These are phyloP conservation scores for Pristionchus exspectatus DNA, from an alignment of 2,888 invertebrate genomes.

Conservation along the genomic window DNA sequence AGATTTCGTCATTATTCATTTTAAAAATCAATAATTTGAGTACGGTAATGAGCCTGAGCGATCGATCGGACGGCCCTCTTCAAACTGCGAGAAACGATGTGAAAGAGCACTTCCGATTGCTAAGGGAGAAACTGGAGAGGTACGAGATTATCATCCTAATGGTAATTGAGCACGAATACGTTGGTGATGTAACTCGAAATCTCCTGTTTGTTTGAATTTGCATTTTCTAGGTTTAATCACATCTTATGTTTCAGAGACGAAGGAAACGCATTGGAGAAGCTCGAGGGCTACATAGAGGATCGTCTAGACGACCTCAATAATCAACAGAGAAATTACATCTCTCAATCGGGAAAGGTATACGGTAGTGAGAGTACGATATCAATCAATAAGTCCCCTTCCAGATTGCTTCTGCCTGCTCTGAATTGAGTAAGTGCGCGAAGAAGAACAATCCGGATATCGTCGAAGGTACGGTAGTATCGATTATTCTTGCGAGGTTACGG, in stretches of 20 bases:
- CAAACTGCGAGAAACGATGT: constrained; percentile 79
- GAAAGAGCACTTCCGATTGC: constrained; percentile 82
- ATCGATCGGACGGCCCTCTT: constrained; percentile 74
- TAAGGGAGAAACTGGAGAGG: constrained; percentile 81
- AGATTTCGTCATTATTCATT: not conserved
- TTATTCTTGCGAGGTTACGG: not conserved
- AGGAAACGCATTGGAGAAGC: constrained; percentile 82
- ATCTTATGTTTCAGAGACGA: constrained; percentile 80
- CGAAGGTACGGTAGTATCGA: constrained; percentile 61
- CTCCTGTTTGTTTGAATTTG: not conserved
- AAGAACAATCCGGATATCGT: constrained; percentile 82
- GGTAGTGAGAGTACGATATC: not conserved
- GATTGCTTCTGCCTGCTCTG: constrained; percentile 54
- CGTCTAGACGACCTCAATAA: constrained; percentile 82
- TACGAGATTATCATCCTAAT: not conserved
- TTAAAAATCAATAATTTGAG: constrained; percentile 69
- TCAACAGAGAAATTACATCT: constrained; percentile 82
- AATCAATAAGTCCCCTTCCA: not conserved
- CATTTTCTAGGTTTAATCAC: not conserved
- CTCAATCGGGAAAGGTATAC: constrained; percentile 81
- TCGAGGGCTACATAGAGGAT: constrained; percentile 83
- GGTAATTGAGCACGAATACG: not conserved
- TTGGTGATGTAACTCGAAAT: not conserved
- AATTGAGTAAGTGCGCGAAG: constrained; percentile 54
- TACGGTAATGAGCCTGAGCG: constrained; percentile 78